Evolutionary conservation across 2,113 vertebrate species (phyloP).

Genomic region (Glaucidium brasilianum): DNA sequence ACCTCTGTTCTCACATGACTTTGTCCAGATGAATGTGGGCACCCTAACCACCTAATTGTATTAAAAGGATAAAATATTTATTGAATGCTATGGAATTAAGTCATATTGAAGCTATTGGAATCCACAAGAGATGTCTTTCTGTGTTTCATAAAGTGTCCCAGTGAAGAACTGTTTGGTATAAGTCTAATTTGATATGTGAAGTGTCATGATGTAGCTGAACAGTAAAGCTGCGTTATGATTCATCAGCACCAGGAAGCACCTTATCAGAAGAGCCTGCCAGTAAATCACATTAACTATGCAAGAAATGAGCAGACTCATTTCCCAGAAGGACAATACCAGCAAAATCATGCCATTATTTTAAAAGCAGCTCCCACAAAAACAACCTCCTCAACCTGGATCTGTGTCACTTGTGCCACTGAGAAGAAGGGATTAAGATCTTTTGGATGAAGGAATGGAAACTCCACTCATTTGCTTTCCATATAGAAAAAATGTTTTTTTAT

Average conservation of each 20-base stretch:
- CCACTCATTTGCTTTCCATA: neutral
- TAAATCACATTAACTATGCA: neutral
- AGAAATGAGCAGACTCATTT: neutral
- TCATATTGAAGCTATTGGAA: neutral
- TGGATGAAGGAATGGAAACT: neutral
- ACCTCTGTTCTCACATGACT: neutral
- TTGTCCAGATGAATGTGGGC: neutral
- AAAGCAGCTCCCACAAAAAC: neutral
- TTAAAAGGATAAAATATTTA: neutral
- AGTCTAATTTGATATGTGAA: neutral
- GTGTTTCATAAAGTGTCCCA: neutral
- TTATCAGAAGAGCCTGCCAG: neutral
- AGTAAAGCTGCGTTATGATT: neutral
- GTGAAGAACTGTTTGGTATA: neutral
- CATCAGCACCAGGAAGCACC: neutral
- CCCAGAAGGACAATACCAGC: neutral
- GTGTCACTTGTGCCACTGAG: neutral
- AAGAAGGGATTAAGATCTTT: neutral
- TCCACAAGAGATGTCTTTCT: neutral
- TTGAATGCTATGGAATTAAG: neutral
- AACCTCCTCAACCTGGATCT: neutral
- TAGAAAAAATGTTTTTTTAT: neutral
- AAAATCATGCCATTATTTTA: neutral
- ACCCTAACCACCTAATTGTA: neutral
- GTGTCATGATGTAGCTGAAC: neutral